Conservation (phyloP, 2,797 vertebrate genomes). For the Enteromius afrohamiltoni region DNA sequence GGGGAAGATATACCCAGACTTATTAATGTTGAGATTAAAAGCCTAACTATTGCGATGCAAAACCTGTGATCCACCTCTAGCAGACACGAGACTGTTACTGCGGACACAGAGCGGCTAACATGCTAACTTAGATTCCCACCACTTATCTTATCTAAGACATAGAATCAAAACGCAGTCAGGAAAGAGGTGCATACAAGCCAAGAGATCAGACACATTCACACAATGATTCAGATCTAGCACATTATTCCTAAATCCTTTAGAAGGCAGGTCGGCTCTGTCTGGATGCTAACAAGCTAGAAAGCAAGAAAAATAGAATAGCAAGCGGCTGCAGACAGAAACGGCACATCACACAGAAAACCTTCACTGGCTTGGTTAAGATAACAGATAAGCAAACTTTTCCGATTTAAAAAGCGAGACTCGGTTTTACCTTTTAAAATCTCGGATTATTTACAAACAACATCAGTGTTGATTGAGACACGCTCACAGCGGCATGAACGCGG, state of each 20-base stretch:
- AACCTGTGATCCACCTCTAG: not conserved
- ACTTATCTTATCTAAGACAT: not conserved
- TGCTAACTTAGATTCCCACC: constrained; percentile 6
- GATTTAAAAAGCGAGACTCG: not conserved
- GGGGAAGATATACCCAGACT: not conserved
- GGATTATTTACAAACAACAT: constrained; percentile 41
- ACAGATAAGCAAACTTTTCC: not conserved
- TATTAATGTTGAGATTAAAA: not conserved
- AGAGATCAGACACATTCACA: not conserved
- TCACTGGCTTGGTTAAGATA: not conserved
- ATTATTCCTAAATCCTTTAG: not conserved
- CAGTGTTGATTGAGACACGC: constrained; percentile 32
- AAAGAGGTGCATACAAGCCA: not conserved
- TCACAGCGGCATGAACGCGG: constrained; percentile 39
- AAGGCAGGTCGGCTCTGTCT: not conserved
- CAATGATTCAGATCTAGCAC: not conserved
- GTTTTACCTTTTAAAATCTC: constrained; percentile 39
- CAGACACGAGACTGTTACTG: not conserved
- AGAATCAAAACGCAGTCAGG: not conserved
- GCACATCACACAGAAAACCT: not conserved
- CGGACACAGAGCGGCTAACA: constrained; percentile 32
- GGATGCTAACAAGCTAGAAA: constrained; percentile 47
- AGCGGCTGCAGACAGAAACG: not conserved
- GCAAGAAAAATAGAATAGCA: not conserved
- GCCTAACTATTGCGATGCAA: not conserved